Evolutionary conservation across 2,113 vertebrate genomes (phyloP), one percentile per base, ranked within the genome.

Genomic region (Hippocampus abdominalis): DNA sequence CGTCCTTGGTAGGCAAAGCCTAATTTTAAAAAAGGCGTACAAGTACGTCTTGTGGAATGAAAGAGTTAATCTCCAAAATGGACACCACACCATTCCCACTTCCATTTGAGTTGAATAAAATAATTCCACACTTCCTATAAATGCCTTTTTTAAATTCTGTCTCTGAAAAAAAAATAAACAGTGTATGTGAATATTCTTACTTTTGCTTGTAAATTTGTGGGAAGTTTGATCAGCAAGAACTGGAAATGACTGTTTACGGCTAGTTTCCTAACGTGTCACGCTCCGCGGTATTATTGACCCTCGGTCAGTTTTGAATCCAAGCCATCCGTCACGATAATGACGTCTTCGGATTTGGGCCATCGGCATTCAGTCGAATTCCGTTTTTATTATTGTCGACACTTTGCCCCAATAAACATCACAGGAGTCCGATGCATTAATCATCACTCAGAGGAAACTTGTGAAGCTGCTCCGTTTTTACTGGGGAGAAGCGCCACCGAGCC

Each of bases 331-430:
- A 48, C 73, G 69, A 76, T 86, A 86, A 87, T 84, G 81, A 86
- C 56, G 66, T 77, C 77, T 74, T 49, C 81, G 83, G 81, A 75
- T 68, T 76, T 67, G 81, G 64, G 81, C 76, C 79, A 71, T 73
- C 72, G 18, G 75, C 23, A 72, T 83, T 87, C 79, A 68, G 69
- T 71, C 78, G 74, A 86, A 77, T 73, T 64, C 79, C 71, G 67
- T 89, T 87, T 87, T 86, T 86, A 88, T 89, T 89, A 86, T 81
- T 79, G 81, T 69, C 81, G 81, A 87, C 89, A 75, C 80, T 66
- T 12, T 56, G 18, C 36, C 73, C 87, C 80, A 79, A 75, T 79
- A 75, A 70, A 86, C 81, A 89, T 89, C 86, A 81, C 82, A 83
- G 76, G 78, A 84, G 81, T 81, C 86, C 72, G 73, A 83, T 56